phyloP scores from a whole-genome alignment of 2,797 vertebrate species.

The Pseudochaenichthys georgianus region DNA sequence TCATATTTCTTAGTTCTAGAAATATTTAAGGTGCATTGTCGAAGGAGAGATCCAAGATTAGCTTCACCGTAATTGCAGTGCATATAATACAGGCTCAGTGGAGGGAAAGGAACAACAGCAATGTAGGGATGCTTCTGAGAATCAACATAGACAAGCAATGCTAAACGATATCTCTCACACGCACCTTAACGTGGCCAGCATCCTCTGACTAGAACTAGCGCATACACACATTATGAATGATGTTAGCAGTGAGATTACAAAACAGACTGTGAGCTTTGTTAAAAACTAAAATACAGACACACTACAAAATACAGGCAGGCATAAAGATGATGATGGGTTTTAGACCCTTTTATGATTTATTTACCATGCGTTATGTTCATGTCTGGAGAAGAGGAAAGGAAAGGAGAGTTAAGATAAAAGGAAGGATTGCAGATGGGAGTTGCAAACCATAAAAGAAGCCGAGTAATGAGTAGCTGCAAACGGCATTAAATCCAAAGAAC shows the following conservation, averaged over 20 bases:
- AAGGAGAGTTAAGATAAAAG: conserved; percentile 36
- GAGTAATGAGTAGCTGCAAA: conserved; percentile 35
- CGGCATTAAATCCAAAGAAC: conserved; percentile 7
- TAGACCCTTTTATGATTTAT: conserved; percentile 22
- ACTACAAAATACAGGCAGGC: conserved; percentile 32
- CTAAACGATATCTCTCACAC: conserved; percentile 72
- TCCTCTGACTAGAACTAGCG: conserved; percentile 86
- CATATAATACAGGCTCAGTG: conserved; percentile 7
- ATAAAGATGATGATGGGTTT: conserved; percentile 27
- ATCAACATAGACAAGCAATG: conserved; percentile 57
- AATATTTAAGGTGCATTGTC: too few relatives aligned
- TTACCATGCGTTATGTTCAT: conserved; percentile 61
- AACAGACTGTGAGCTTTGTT: conserved; percentile 43
- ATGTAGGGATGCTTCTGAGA: conserved; percentile 31
- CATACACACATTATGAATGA: conserved; percentile 75
- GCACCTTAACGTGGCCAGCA: conserved; percentile 90
- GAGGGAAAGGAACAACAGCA: conserved; percentile 3
- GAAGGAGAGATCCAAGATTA: too few relatives aligned
- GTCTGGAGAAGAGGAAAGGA: conserved; percentile 54
- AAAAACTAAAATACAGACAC: conserved; percentile 23
- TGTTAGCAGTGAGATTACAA: conserved; percentile 64
- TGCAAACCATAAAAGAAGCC: conserved; percentile 50
- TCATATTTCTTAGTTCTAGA: too few relatives aligned
- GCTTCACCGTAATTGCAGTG: too few relatives aligned
- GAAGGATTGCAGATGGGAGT: conserved; percentile 34